These are phyloP conservation scores for Caenorhabditis becei DNA, from an alignment of 2,888 invertebrate species.

Conservation along the genomic window DNA sequence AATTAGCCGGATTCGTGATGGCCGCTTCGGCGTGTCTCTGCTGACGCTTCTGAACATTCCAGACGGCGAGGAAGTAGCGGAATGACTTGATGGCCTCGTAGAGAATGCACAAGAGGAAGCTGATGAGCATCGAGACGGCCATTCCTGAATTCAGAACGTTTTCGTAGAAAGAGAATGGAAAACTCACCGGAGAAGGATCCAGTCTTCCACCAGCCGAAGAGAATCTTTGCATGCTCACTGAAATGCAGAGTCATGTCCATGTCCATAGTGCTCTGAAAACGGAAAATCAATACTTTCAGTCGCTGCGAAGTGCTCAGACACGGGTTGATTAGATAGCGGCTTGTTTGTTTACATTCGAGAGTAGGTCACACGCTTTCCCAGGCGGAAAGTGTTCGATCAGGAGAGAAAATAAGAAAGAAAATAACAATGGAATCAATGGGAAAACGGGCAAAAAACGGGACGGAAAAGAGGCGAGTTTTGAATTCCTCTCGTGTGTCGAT, in stretches of 20 bases:
- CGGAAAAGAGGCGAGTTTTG: constrained; percentile 20
- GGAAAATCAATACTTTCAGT: background rate
- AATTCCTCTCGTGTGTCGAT: constrained; percentile 34
- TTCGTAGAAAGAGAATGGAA: background rate
- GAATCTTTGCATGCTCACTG: constrained; percentile 76
- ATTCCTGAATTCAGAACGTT: constrained; percentile 66
- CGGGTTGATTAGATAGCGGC: constrained; percentile 20
- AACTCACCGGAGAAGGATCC: constrained; percentile 66
- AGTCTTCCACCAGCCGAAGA: constrained; percentile 79
- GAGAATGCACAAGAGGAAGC: constrained; percentile 76
- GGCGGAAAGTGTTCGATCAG: constrained; percentile 17
- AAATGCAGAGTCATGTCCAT: constrained; percentile 77
- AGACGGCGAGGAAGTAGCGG: constrained; percentile 69
- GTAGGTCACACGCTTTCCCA: constrained; percentile 20
- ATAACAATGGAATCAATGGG: constrained; percentile 23
- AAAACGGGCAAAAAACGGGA: background rate
- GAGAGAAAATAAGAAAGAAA: background rate
- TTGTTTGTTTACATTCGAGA: constrained; percentile 35
- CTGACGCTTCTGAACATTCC: constrained; percentile 57
- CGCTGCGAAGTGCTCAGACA: background rate
- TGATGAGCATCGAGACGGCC: constrained; percentile 76
- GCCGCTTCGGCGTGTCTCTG: constrained; percentile 55
- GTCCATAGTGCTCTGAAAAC: constrained; percentile 59
- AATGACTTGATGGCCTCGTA: constrained; percentile 76
- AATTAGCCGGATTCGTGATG: constrained; percentile 51